Evolutionary conservation across 2,113 vertebrate genomes (phyloP).

Genomic region (Clarias batrachus): DNA sequence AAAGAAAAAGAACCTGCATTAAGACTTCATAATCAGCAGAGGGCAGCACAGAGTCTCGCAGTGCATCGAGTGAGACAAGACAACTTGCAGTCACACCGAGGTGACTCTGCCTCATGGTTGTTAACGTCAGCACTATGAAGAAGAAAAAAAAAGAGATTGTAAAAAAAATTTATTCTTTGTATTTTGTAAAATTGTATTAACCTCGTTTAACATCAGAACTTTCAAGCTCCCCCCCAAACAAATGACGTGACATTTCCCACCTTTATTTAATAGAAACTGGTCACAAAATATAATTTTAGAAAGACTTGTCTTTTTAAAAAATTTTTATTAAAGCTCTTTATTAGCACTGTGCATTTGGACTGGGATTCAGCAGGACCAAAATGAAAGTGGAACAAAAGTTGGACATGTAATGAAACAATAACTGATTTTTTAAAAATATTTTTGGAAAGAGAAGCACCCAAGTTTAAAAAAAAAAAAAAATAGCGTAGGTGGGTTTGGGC

Average conservation of each 20-base stretch:
- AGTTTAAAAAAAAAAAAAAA: background rate
- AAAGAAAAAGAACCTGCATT: background rate
- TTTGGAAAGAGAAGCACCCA: background rate
- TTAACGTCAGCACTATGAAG: background rate
- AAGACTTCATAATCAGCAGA: background rate
- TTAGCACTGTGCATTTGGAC: background rate
- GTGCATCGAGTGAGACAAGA: background rate
- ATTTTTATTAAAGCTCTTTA: background rate
- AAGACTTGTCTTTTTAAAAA: background rate
- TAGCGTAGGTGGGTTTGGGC: background rate
- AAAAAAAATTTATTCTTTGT: no score
- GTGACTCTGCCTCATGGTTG: background rate
- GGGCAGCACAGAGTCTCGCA: background rate
- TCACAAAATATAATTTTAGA: background rate
- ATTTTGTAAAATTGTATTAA: background rate
- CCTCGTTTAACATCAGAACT: background rate
- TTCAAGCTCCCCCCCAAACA: background rate
- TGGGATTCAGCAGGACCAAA: background rate
- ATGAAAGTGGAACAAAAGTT: background rate
- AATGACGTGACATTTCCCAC: background rate
- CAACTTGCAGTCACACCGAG: background rate
- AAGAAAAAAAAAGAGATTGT: no score
- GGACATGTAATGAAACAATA: background rate
- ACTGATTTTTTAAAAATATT: background rate
- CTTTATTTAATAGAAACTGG: background rate